These are phyloP conservation scores for Leistus spinibarbis DNA, from an alignment of 2,888 invertebrate genomes.

Conservation along the genomic window DNA sequence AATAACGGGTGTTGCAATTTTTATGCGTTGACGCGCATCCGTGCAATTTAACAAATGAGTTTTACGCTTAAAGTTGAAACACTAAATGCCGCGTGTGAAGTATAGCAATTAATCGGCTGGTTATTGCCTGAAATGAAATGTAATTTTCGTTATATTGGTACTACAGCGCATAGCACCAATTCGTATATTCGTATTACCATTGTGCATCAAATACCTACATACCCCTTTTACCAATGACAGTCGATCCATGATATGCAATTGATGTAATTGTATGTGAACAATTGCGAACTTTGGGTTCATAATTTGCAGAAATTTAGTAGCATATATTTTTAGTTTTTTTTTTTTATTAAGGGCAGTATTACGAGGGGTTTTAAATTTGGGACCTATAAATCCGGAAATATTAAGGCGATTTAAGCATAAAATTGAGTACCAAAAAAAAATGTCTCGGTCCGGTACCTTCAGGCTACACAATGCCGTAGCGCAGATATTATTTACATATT, in stretches of 20 bases:
- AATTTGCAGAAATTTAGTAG: neutral
- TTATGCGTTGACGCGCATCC: slow-evolving; percentile 33
- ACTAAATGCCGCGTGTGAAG: slow-evolving; percentile 34
- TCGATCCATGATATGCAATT: neutral
- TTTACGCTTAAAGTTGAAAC: slow-evolving; percentile 22
- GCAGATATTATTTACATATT: too few relatives aligned
- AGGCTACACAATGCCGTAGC: too few relatives aligned
- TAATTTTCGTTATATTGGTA: slow-evolving; percentile 23
- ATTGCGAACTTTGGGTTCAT: neutral
- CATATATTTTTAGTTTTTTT: too few relatives aligned
- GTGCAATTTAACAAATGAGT: slow-evolving; percentile 35
- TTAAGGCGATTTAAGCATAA: too few relatives aligned
- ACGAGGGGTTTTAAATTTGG: too few relatives aligned
- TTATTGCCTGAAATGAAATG: slow-evolving; percentile 36
- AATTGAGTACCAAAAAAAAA: too few relatives aligned
- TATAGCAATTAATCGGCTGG: slow-evolving; percentile 35
- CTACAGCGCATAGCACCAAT: neutral
- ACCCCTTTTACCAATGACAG: neutral
- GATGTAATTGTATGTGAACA: neutral
- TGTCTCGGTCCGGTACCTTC: too few relatives aligned
- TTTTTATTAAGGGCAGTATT: too few relatives aligned
- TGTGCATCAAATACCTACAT: neutral
- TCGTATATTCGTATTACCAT: neutral
- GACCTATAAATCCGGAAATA: too few relatives aligned
- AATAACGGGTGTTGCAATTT: slow-evolving; percentile 26